phyloP scores from a whole-genome alignment of 2,113 vertebrate genomes.

The Otolemur garnettii region DNA sequence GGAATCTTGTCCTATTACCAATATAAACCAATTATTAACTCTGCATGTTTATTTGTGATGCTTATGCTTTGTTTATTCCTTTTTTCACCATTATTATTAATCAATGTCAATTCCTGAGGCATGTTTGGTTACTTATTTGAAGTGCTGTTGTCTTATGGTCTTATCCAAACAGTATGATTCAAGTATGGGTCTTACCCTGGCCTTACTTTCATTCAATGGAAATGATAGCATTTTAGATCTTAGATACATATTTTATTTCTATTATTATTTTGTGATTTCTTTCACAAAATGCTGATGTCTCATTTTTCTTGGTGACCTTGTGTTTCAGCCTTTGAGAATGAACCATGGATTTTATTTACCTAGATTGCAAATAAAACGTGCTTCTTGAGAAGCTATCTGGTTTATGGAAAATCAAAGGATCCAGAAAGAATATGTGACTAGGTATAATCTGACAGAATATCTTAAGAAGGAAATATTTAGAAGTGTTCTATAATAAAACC shows the following conservation, averaged over 20 bases:
- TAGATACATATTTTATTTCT: neutral
- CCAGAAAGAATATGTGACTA: neutral
- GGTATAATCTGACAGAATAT: neutral
- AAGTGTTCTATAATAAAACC: neutral
- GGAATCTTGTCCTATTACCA: neutral
- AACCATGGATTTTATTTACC: conserved; percentile 61
- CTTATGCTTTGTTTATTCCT: neutral
- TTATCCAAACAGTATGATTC: neutral
- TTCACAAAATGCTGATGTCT: conserved; percentile 40
- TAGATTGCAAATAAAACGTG: conserved; percentile 52
- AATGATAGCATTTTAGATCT: conserved; percentile 29
- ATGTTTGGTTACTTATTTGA: neutral
- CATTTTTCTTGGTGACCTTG: conserved; percentile 57
- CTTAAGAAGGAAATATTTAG: neutral
- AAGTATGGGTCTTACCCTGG: neutral
- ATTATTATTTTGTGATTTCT: neutral
- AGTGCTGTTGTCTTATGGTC: neutral
- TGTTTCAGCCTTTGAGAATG: conserved; percentile 55
- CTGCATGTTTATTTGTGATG: neutral
- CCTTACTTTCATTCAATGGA: neutral
- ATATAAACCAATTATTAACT: conserved; percentile 16
- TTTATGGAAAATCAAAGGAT: neutral
- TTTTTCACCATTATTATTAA: neutral
- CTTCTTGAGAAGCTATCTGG: conserved; percentile 42
- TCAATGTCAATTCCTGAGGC: neutral